These are phyloP conservation scores for Sphaerodactylus townsendi DNA, from an alignment of 2,113 vertebrate species.

Conservation along the genomic window DNA sequence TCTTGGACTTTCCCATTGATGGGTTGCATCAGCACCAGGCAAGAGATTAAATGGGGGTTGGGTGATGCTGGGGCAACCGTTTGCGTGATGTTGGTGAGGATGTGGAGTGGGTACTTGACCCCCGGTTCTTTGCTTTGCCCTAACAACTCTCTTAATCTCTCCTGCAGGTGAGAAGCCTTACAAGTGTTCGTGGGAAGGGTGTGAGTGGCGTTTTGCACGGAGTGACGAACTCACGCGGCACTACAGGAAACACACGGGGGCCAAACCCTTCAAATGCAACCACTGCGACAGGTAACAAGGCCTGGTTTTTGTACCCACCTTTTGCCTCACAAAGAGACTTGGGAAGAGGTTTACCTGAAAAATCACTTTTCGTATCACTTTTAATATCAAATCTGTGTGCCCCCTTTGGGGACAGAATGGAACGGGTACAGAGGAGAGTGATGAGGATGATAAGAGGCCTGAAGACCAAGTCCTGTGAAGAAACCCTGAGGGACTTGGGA, in stretches of 20 bases:
- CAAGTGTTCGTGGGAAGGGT: conserved; percentile 99
- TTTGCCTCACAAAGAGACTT: neutral
- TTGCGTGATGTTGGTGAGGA: neutral
- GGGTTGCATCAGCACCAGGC: neutral
- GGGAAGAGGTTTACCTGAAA: too few species aligned
- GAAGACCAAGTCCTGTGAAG: too few species aligned
- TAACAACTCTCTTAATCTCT: conserved; percentile 49
- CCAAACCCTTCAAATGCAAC: conserved; percentile 99
- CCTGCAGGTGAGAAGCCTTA: conserved; percentile 96
- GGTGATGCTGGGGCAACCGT: neutral
- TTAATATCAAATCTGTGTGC: neutral
- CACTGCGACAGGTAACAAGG: conserved; percentile 96
- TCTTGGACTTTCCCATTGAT: neutral
- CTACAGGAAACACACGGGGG: conserved; percentile 99
- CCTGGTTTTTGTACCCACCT: neutral
- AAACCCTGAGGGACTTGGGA: too few species aligned
- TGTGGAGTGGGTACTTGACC: neutral
- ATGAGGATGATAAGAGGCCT: too few species aligned
- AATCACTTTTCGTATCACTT: neutral
- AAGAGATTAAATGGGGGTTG: neutral
- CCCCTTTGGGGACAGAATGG: neutral
- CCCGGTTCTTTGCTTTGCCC: conserved; percentile 37
- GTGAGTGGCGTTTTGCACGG: conserved; percentile 98
- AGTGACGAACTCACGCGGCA: conserved; percentile 99
- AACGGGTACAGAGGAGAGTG: too few species aligned